Base-by-base conservation (phyloP, 2,797 vertebrate genomes). In the Heteromormyrus szaboi region DNA sequence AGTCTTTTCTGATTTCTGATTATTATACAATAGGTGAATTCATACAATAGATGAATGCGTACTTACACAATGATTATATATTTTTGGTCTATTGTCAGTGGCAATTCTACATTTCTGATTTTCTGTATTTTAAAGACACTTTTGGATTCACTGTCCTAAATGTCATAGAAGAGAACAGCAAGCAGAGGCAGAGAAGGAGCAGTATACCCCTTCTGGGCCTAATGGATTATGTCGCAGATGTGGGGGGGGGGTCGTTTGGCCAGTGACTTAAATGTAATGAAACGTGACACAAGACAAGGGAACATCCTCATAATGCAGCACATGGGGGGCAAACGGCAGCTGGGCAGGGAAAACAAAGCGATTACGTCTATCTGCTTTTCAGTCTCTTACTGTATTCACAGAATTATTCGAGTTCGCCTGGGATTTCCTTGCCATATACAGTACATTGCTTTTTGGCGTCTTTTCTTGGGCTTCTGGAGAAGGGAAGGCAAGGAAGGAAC, bases 201-300 rank as follows among this genome's bases (percentile, higher is more conserved):
- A 19, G 72, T 19, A 19, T 2, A 0, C 1, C 62, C 22, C 62
- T 68, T 3, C 25, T 4, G 11, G 62, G 62, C 4, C 65, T 37
- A 72, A 72, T 72, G 65, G 65, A 17, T 37, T 37, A 72, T 72
- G 29, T 72, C 29, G 29, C 29, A 17, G 65, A 72, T 72, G 65
- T 68, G 65, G 12, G 8, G 9, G 5, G 22, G 51, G 51, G 29
- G 25, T 17, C 48, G 37, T 29, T 54, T 17, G 29, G 50, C 50
- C 84, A 37, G 50, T 5, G 85, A 86, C 51, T 41, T 53, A n/a
- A 56, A 54, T 29, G 85, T 86, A 86, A 86, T 86, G 85, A 86
- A 86, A 56, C 11, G 85, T 56, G 50, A 56, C 50, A 54, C 12
- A 54, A 29, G 46, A 51, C 51, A 12, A 56, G 14, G 12, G 22